Evolutionary conservation across 2,888 invertebrate species (phyloP).

Genomic region (Macropis europaea): DNA sequence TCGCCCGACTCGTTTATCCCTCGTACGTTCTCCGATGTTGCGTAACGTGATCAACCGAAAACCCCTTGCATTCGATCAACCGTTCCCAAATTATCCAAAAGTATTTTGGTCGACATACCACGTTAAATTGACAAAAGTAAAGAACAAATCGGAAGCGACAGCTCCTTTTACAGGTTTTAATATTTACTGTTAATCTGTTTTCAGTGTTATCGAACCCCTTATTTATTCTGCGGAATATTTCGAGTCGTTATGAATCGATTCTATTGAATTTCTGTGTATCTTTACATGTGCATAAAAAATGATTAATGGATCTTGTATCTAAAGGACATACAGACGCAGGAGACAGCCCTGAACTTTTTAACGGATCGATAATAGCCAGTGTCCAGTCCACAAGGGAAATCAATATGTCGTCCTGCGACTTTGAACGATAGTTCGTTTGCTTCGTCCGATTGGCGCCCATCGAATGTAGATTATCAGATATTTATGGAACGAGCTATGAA

Average conservation of each 20-base stretch:
- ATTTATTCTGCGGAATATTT: too few species aligned
- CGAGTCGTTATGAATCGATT: too few species aligned
- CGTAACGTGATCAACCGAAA: neutral
- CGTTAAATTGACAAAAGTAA: neutral
- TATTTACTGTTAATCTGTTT: too few species aligned
- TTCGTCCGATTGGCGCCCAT: slow-evolving; percentile 44
- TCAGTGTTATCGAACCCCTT: too few species aligned
- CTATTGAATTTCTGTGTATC: too few species aligned
- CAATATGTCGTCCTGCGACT: slow-evolving; percentile 74
- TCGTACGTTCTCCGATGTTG: slow-evolving; percentile 26
- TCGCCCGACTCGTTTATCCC: slow-evolving; percentile 21
- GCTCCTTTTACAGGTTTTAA: too few species aligned
- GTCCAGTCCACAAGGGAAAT: slow-evolving; percentile 71
- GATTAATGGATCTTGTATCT: slow-evolving; percentile 7
- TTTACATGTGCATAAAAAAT: too few species aligned
- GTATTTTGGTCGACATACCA: neutral
- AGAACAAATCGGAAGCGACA: too few species aligned
- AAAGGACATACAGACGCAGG: slow-evolving; percentile 47
- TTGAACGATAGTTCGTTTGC: slow-evolving; percentile 57
- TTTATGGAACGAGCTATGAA: slow-evolving; percentile 19
- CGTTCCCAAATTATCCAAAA: neutral
- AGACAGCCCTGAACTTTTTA: slow-evolving; percentile 77
- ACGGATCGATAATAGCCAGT: slow-evolving; percentile 73
- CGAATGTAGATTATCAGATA: slow-evolving; percentile 38
- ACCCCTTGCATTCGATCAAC: neutral